These are phyloP conservation scores for Riparia riparia DNA, from an alignment of 2,113 vertebrate species.

Conservation along the genomic window DNA sequence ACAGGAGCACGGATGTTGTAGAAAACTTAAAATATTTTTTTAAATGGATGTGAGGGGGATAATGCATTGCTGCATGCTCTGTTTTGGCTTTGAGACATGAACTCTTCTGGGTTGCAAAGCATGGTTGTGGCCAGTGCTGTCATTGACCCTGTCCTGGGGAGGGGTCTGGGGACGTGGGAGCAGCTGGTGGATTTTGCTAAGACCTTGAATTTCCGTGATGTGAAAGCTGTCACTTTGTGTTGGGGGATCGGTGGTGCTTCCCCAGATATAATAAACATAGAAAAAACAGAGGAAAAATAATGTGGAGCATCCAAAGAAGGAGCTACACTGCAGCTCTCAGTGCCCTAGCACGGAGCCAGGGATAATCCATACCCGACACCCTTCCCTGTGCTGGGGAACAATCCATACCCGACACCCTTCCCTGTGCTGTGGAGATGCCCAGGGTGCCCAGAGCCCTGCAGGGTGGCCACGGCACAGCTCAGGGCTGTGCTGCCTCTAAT, in stretches of 20 bases:
- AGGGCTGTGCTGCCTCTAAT: neutral
- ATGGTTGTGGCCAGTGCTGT: accelerated
- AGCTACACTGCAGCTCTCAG: accelerated
- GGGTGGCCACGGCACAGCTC: accelerated
- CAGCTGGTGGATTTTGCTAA: neutral
- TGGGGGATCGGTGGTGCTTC: accelerated
- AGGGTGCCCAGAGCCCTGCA: neutral
- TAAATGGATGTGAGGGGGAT: neutral
- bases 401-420: accelerated
- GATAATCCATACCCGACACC: accelerated
- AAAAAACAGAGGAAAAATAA: neutral
- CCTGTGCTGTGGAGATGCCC: accelerated
- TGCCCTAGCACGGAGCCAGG: accelerated
- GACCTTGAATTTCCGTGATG: accelerated
- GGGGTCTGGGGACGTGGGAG: accelerated
- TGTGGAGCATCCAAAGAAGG: neutral
- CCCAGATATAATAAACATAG: no score
- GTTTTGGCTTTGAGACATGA: neutral
- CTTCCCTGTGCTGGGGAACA: accelerated
- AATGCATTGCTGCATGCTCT: neutral
- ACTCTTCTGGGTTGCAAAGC: accelerated
- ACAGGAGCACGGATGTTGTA: neutral
- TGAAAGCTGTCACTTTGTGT: neutral
- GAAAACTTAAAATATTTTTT: neutral
- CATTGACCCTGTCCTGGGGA: accelerated